A percentile compares a stretch with the other conserved stretches of the same genome.
phyloP scores from a whole-genome alignment of 2,797 vertebrate species.

The Fratercula arctica region DNA sequence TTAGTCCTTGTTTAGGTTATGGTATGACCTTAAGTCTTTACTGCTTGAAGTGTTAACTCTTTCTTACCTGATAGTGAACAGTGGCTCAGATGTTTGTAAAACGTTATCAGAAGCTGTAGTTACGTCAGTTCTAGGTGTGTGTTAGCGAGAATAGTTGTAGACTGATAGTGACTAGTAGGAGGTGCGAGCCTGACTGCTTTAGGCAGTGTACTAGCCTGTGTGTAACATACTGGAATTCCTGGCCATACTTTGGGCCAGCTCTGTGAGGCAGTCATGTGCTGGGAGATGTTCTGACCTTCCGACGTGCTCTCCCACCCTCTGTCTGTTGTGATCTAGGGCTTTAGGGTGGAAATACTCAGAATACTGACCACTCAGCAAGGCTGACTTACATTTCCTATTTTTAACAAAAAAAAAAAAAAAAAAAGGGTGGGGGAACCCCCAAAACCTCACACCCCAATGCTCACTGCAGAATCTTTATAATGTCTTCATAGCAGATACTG shows the following conservation, averaged over 20 bases:
- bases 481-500: not conserved
- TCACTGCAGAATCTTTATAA: not conserved
- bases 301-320: not conserved
- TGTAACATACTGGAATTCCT: not conserved
- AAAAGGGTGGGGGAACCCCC: rapidly evolving
- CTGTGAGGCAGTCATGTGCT: not conserved
- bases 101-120: not conserved
- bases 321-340: not conserved
- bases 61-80: not conserved
- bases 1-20: not conserved
- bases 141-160: not conserved
- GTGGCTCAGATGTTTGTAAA: not conserved
- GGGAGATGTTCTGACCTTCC: not conserved
- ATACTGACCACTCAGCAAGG: not conserved
- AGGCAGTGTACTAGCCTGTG: too few species aligned
- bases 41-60: not conserved
- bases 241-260: rapidly evolving
- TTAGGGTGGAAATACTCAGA: not conserved
- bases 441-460: rapidly evolving
- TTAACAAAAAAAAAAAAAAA: not conserved
- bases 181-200: not conserved
- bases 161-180: not conserved
- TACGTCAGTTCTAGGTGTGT: rapidly evolving
- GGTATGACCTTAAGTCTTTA: rapidly evolving
- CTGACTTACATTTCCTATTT: not conserved